These are phyloP conservation scores for Myripristis jacobus DNA, from an alignment of 2,797 vertebrate species.

Conservation along the genomic window DNA sequence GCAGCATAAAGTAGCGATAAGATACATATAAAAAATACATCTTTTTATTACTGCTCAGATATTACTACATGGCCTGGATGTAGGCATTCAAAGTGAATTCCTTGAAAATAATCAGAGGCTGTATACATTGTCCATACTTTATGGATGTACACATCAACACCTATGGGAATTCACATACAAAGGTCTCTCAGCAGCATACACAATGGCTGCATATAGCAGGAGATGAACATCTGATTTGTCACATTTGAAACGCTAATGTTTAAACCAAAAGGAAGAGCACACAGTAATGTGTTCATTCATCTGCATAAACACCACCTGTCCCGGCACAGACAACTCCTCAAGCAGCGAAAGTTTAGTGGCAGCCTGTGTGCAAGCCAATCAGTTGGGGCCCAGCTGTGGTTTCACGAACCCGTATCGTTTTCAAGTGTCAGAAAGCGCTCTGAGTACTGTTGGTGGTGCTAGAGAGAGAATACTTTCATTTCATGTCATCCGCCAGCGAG, in stretches of 20 bases:
- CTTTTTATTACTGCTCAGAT: conserved; percentile 10
- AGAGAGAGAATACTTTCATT: conserved; percentile 84
- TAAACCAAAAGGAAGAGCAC: conserved; percentile 99
- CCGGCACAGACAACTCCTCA: conserved; percentile 92
- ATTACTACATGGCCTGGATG: conserved; percentile 26
- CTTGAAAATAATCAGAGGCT: conserved; percentile 34
- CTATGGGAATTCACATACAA: conserved; percentile 56
- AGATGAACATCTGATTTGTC: conserved; percentile 99
- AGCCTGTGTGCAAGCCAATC: conserved; percentile 84
- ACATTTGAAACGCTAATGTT: conserved; percentile 99
- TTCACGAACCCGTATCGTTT: conserved; percentile 80
- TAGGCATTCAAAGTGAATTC: conserved; percentile 47
- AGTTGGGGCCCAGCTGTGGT: conserved; percentile 83
- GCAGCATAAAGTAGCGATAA: conserved; percentile 19
- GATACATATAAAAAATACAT: conserved; percentile 18
- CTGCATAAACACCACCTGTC: conserved; percentile 99
- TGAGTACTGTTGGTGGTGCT: conserved; percentile 79
- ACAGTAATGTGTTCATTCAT: conserved; percentile 99
- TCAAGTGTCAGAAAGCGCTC: conserved; percentile 84
- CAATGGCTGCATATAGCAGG: conserved; percentile 87
- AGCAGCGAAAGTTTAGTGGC: conserved; percentile 90
- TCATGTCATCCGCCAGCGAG: conserved; percentile 83
- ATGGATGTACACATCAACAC: conserved; percentile 62
- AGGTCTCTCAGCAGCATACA: conserved; percentile 86
- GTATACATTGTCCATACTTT: conserved; percentile 56